phyloP scores from a whole-genome alignment of 2,888 invertebrate species.

The Bombylius major region DNA sequence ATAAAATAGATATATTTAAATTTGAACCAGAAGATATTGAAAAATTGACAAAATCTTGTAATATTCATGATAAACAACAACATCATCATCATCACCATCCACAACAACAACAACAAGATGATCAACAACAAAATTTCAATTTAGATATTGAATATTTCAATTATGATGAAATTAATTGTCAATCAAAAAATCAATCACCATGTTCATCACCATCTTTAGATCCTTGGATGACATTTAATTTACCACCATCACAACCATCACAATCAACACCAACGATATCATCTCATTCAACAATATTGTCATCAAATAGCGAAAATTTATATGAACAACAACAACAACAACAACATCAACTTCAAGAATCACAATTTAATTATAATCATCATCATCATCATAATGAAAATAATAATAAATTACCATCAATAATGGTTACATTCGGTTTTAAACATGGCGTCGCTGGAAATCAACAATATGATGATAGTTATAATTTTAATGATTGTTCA shows the following conservation, averaged over 20 bases:
- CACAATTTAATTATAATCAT: neutral
- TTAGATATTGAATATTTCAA: conserved; percentile 36
- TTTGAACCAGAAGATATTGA: conserved; percentile 38
- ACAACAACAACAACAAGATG: neutral
- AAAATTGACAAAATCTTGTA: conserved; percentile 24
- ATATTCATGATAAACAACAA: conserved; percentile 2
- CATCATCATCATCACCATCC: too few relatives aligned
- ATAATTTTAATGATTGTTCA: too few relatives aligned
- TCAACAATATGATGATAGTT: neutral
- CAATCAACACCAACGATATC: conserved; percentile 8
- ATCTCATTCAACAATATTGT: neutral
- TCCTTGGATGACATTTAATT: conserved; percentile 33
- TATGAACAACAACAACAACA: neutral
- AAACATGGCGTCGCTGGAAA: neutral
- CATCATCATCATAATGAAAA: neutral
- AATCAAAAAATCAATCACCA: conserved; percentile 37
- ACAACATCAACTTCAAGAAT: neutral
- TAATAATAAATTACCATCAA: conserved; percentile 28
- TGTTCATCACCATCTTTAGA: conserved; percentile 36
- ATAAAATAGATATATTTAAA: conserved; percentile 31
- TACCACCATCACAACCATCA: conserved; percentile 16
- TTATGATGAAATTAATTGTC: conserved; percentile 37
- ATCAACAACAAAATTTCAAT: conserved; percentile 14
- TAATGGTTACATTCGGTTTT: conserved; percentile 30
- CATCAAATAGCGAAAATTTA: conserved; percentile 10